Evolutionary conservation across 1,140 invertebrate genomes (phyloP), one percentile per base, ranked within the genome.

Genomic region (Bombus fervidus): DNA sequence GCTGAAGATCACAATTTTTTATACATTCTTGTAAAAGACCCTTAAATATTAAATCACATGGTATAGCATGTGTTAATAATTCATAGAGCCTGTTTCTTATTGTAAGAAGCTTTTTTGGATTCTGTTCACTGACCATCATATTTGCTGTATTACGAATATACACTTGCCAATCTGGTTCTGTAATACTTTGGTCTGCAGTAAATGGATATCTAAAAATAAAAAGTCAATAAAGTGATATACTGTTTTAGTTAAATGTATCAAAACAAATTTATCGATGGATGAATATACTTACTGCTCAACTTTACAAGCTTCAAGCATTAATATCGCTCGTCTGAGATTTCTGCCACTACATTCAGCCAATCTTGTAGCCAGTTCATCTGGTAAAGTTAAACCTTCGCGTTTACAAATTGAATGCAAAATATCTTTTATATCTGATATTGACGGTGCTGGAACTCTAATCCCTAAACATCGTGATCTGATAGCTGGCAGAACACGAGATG

Each of bases 261-360:
- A 64, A 34, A 18, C 12, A 78, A 28, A 73, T 37, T 5, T 64
- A 31, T 22, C 22, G 47, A 53, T 53, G 47, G 47, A 22, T 81
- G 62, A 39, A 73, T 74, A 6, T 53, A 94, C 95, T 94, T 85
- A 97, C 96, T 99, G 97, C 94, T 99, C 97, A 0, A 99, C 98
- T 96, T 98, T 98, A 92, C 98, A 98, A 13, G 98, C 98, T 95
- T 99, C 99, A 89, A 98, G 97, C 97, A 99, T 99, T 3, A 99
- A 95, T 83, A 99, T 95, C 6, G 99, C 99, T 92, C 98, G 94
- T 64, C 99, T 95, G n/a, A 99, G 94, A 96, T 99, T 99, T 62
- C 99, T 95, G 83, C 98, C 96, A 68, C 98, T 98, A 92, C 97
- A 96, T 80, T 97, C 96, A 3, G 98, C 97, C 87, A 99, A 97